Evolutionary conservation across 2,113 vertebrate species (phyloP).

Genomic region (Haemorhous mexicanus): DNA sequence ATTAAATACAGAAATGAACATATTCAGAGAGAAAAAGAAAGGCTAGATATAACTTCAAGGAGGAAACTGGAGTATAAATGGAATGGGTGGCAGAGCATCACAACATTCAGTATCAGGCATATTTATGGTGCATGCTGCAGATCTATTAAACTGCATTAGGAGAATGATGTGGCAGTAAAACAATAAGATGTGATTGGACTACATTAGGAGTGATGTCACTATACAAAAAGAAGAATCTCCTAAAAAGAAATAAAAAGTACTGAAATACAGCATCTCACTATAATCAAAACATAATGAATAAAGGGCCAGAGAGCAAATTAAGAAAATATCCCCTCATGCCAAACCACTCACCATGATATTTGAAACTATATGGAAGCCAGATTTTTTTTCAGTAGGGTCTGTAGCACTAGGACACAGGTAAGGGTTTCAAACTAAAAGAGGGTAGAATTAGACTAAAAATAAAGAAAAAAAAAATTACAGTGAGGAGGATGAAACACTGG

Average conservation of each 20-base stretch:
- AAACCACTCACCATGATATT: neutral
- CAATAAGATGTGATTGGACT: neutral
- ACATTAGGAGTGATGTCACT: neutral
- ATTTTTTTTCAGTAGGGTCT: neutral
- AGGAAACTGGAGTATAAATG: neutral
- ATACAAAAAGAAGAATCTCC: neutral
- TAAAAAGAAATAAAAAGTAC: neutral
- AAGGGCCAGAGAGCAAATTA: neutral
- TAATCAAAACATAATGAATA: neutral
- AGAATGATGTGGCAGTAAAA: neutral
- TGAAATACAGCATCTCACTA: neutral
- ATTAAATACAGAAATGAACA: constrained; percentile 14
- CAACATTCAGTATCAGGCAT: neutral
- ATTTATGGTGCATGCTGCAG: neutral
- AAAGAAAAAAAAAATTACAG: neutral
- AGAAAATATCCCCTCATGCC: neutral
- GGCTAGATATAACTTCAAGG: neutral
- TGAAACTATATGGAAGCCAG: neutral
- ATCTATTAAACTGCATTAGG: neutral
- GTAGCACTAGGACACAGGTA: neutral
- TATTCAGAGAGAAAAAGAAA: neutral
- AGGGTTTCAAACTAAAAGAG: neutral
- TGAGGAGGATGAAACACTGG: neutral
- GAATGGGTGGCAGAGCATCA: neutral
- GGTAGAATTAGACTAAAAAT: neutral